phyloP scores from a whole-genome alignment of 2,113 vertebrate genomes.

The Eulemur macaco region DNA sequence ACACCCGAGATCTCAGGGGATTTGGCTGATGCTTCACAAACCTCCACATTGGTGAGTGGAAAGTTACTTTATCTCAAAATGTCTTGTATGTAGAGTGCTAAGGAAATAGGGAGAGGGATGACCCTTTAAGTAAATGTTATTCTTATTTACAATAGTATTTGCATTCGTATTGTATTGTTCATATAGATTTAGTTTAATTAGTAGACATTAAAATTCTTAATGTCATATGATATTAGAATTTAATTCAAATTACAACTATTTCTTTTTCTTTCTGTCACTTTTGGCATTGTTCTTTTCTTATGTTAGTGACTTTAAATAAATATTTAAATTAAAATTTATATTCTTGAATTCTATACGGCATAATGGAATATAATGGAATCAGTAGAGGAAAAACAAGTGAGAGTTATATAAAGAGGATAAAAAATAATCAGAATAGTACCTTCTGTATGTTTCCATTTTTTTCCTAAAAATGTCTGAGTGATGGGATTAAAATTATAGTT shows the following conservation, averaged over 20 bases:
- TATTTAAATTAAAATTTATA: not conserved
- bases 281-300: not conserved
- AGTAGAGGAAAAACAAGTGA: not conserved
- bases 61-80: slow-evolving; percentile 77
- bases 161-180: not conserved
- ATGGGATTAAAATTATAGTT: not conserved
- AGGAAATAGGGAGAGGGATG: not conserved
- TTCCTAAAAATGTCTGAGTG: not conserved
- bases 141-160: not conserved
- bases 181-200: not conserved
- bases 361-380: not conserved
- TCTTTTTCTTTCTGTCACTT: not conserved
- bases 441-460: not conserved
- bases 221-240: not conserved
- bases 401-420: not conserved
- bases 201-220: not conserved
- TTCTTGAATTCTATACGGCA: not conserved
- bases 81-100: slow-evolving; percentile 21
- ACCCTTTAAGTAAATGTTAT: not conserved
- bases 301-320: not conserved
- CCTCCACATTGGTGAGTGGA: slow-evolving; percentile 85
- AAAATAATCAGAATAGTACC: not conserved
- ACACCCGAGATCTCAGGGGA: slow-evolving; percentile 85
- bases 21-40: slow-evolving; percentile 79
- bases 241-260: not conserved